phyloP scores from a whole-genome alignment of 1,140 invertebrate genomes.

The Heliconius himera region DNA sequence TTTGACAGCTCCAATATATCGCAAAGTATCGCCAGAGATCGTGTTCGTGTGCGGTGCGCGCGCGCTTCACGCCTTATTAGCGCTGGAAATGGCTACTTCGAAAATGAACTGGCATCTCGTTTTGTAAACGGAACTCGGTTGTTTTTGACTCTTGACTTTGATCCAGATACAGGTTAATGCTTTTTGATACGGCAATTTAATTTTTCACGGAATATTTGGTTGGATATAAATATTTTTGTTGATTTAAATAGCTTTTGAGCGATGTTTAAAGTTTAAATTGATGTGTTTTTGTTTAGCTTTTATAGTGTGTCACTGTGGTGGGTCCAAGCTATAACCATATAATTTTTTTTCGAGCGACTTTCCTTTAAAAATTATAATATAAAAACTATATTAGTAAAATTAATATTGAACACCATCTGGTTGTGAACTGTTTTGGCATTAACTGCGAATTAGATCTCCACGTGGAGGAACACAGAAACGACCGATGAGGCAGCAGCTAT shows the following conservation, averaged over 20 bases:
- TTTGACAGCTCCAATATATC: constrained; percentile 57
- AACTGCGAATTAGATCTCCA: too few relatives aligned
- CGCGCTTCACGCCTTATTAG: constrained; percentile 66
- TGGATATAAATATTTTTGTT: background rate
- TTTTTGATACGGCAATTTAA: constrained; percentile 1
- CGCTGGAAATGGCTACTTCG: constrained; percentile 54
- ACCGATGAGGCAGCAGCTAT: too few relatives aligned
- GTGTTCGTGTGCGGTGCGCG: constrained; percentile 49
- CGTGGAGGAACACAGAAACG: too few relatives aligned
- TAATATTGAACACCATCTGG: too few relatives aligned
- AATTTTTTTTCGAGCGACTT: too few relatives aligned
- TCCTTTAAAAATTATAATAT: too few relatives aligned
- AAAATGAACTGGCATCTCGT: constrained; percentile 36
- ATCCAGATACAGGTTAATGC: constrained; percentile 8
- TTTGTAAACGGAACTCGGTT: constrained; percentile 23
- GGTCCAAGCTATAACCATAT: background rate
- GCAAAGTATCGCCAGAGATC: constrained; percentile 53
- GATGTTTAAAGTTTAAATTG: background rate
- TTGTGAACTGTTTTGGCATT: too few relatives aligned
- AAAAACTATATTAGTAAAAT: too few relatives aligned
- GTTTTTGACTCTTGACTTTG: constrained; percentile 8
- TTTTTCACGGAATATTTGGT: background rate
- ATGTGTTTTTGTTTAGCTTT: background rate
- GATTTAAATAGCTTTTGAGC: background rate
- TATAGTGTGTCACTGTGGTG: background rate